A percentile compares a stretch with the other conserved stretches of the same genome.
Conservation (phyloP, 2,888 invertebrate species). For the Shargacucullia verbasci region DNA sequence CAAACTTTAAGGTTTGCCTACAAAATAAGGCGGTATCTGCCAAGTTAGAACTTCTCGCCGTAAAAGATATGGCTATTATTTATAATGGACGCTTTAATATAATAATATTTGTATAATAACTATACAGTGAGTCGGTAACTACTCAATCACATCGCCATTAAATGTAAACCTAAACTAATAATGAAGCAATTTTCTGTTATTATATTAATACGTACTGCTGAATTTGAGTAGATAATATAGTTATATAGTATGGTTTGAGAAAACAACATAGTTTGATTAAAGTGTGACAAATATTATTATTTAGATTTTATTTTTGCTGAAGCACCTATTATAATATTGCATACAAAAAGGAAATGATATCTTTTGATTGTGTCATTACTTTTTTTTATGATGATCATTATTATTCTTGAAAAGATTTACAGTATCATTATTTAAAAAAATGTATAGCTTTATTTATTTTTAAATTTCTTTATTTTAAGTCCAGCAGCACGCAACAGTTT, state of each 20-base stretch:
- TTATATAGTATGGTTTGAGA: too few relatives aligned
- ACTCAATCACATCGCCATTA: constrained; percentile 62
- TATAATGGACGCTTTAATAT: constrained; percentile 5
- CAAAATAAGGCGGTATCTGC: not conserved
- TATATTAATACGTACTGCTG: constrained; percentile 29
- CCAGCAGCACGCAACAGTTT: constrained; percentile 29
- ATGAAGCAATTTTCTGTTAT: constrained; percentile 35
- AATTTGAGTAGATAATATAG: too few relatives aligned
- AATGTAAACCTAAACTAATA: constrained; percentile 36
- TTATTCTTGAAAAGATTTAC: too few relatives aligned
- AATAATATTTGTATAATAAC: constrained; percentile 28
- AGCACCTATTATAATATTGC: too few relatives aligned
- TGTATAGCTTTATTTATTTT: too few relatives aligned
- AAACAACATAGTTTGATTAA: too few relatives aligned
- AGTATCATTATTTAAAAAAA: too few relatives aligned
- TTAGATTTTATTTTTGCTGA: too few relatives aligned
- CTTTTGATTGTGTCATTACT: too few relatives aligned
- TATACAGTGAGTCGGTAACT: constrained; percentile 65
- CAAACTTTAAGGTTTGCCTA: constrained; percentile 12
- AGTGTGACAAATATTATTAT: too few relatives aligned
- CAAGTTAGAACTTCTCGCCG: not conserved
- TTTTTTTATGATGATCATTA: too few relatives aligned
- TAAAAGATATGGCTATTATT: constrained; percentile 13
- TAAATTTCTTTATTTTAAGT: not conserved
- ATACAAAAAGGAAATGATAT: too few relatives aligned